Evolutionary conservation across 2,113 vertebrate species (phyloP).

Genomic region (Siniperca chuatsi): DNA sequence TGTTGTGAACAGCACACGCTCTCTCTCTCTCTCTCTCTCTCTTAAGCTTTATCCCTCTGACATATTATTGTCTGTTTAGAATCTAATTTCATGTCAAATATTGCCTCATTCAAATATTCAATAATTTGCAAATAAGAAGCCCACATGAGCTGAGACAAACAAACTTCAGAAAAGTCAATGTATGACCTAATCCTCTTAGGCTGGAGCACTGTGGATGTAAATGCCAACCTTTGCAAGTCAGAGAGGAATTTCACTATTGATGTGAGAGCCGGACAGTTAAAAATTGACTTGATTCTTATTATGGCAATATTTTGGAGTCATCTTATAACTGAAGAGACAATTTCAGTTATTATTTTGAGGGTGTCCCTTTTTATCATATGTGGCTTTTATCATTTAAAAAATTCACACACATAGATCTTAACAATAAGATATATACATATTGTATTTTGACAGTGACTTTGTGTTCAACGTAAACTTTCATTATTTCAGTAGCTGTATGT

Average conservation of each 20-base stretch:
- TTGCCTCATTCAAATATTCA: slow-evolving; percentile 76
- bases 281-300: slow-evolving; percentile 53
- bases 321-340: not conserved
- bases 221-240: slow-evolving; percentile 79
- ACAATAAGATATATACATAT: not conserved
- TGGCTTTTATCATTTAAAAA: not conserved
- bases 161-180: slow-evolving; percentile 80
- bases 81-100: slow-evolving; percentile 76
- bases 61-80: slow-evolving; percentile 61
- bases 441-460: slow-evolving; percentile 18
- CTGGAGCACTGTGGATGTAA: slow-evolving; percentile 73
- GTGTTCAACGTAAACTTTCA: not conserved
- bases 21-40: not conserved
- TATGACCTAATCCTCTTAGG: slow-evolving; percentile 79
- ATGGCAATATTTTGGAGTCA: slow-evolving; percentile 34
- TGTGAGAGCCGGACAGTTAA: slow-evolving; percentile 50
- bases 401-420: not conserved
- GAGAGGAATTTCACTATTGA: slow-evolving; percentile 81
- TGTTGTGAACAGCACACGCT: slow-evolving; percentile 31
- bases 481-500: not conserved
- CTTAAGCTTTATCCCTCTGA: slow-evolving; percentile 52
- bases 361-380: not conserved
- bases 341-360: not conserved
- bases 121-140: slow-evolving; percentile 76
- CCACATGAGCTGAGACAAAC: slow-evolving; percentile 73